Evolutionary conservation across 2,888 invertebrate genomes (phyloP).

Genomic region (Parelbella ahira): DNA sequence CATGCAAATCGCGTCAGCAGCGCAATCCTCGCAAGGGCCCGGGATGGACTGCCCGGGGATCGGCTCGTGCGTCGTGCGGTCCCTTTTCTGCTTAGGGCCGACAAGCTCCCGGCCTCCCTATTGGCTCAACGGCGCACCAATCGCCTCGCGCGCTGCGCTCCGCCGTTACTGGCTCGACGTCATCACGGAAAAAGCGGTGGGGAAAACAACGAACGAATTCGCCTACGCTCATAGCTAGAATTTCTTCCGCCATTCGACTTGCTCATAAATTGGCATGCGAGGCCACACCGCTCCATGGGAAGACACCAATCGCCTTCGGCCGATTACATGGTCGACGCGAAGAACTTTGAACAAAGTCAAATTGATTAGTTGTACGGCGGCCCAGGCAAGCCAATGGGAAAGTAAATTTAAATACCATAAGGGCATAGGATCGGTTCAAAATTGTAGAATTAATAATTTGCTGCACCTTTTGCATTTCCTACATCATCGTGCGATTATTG

Average conservation of each 20-base stretch:
- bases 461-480: too few species aligned
- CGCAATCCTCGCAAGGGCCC: conserved; percentile 67
- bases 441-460: too few species aligned
- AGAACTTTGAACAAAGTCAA: too few species aligned
- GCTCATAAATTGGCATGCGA: conserved; percentile 50
- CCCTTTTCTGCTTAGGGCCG: conserved; percentile 69
- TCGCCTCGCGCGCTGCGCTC: conserved; percentile 42
- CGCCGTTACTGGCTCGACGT: conserved; percentile 51
- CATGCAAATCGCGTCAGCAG: conserved; percentile 48
- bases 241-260: conserved; percentile 55
- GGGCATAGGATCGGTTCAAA: too few species aligned
- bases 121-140: conserved; percentile 58
- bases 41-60: conserved; percentile 58
- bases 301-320: conserved; percentile 54
- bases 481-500: too few species aligned
- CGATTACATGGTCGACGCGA: too few species aligned
- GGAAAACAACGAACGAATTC: conserved; percentile 61
- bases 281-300: conserved; percentile 54
- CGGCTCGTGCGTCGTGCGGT: conserved; percentile 36
- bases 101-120: conserved; percentile 43
- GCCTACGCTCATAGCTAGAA: conserved; percentile 40
- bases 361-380: too few species aligned
- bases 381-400: too few species aligned
- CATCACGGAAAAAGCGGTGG: conserved; percentile 62
- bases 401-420: too few species aligned